These are phyloP conservation scores for Pocillopora meandrina DNA, from an alignment of 92 coral and sea anemone species.

Conservation along the genomic window DNA sequence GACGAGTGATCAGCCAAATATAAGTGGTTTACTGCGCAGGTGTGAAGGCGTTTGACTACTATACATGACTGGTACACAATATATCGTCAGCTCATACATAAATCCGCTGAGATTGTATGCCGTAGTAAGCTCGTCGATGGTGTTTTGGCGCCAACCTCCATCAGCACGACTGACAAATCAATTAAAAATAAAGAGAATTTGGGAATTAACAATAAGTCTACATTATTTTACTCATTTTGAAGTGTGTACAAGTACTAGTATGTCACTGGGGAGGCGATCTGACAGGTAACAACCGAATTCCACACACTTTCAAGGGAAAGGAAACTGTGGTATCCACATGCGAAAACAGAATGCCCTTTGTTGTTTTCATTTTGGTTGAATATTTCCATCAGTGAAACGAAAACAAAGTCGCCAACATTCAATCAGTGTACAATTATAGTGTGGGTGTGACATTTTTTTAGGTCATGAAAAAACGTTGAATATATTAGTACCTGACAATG, in stretches of 20 bases:
- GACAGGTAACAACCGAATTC: slow-evolving; percentile 50
- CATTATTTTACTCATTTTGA: neutral
- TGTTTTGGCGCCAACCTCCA: slow-evolving; percentile 54
- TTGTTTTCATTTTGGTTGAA: neutral
- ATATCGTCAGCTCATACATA: neutral
- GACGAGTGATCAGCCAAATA: neutral
- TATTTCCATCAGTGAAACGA: neutral
- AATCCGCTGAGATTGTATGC: slow-evolving; percentile 21
- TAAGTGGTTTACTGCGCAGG: neutral
- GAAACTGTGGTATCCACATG: neutral
- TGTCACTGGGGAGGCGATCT: slow-evolving; percentile 73
- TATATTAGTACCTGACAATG: neutral
- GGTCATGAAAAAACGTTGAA: no score
- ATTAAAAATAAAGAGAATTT: slow-evolving; percentile 4
- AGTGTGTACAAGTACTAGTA: slow-evolving; percentile 29
- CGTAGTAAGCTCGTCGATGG: neutral
- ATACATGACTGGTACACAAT: neutral
- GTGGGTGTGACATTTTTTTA: neutral
- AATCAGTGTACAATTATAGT: neutral
- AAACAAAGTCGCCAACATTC: neutral
- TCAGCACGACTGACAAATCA: neutral
- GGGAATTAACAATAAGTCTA: neutral
- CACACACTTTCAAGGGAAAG: neutral
- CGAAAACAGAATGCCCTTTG: slow-evolving; percentile 2
- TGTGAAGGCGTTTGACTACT: no score